Evolutionary conservation across 2,113 vertebrate genomes (phyloP).

Genomic region (Alethe diademata): DNA sequence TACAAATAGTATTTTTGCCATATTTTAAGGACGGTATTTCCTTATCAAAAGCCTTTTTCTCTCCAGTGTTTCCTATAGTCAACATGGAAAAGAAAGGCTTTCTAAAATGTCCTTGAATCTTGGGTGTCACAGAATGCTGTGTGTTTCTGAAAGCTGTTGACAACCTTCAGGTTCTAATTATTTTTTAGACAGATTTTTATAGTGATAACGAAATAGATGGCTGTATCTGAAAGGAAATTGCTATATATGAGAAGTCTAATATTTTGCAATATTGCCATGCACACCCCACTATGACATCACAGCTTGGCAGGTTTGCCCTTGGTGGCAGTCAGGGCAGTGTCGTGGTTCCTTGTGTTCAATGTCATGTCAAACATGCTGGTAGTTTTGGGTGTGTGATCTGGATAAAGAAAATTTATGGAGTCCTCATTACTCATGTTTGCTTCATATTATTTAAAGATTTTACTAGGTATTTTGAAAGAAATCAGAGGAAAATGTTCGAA

Average conservation of each 20-base stretch:
- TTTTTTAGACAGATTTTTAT: neutral
- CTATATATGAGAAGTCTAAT: neutral
- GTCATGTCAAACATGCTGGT: neutral
- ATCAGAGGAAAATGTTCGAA: neutral
- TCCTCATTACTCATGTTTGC: neutral
- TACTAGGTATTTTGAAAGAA: neutral
- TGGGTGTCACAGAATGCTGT: neutral
- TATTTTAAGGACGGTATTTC: neutral
- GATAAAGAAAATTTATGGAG: neutral
- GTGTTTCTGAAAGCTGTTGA: neutral
- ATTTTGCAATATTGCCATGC: neutral
- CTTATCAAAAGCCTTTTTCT: neutral
- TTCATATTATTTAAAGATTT: neutral
- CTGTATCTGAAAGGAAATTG: neutral
- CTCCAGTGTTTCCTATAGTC: neutral
- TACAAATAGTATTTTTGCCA: neutral
- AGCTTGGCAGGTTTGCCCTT: rapidly evolving
- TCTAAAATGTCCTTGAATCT: neutral
- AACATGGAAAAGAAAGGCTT: neutral
- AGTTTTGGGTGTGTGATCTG: neutral
- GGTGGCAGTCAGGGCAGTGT: neutral
- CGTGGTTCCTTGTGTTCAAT: neutral
- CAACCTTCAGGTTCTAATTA: neutral
- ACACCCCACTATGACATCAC: neutral
- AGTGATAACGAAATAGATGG: neutral